Base-by-base conservation (phyloP, 2,113 vertebrate genomes). In the Deroptyus accipitrinus region DNA sequence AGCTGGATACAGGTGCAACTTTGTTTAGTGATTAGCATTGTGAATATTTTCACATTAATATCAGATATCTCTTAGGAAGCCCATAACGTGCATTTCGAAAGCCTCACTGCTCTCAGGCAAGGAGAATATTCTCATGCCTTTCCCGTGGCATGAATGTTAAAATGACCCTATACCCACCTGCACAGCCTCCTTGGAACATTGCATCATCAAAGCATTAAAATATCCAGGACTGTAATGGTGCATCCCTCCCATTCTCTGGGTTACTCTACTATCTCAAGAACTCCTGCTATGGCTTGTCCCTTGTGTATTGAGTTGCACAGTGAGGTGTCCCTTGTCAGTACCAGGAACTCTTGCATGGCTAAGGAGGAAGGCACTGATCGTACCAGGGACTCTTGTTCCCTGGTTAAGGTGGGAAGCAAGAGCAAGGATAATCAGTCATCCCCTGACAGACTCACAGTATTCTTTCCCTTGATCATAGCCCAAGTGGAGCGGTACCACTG, bases 41-140 rank as follows among this genome's bases (percentile, higher is more conserved):
- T 83, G 94, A 83, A 77, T 72, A 67, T 91, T 70, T 92, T 94
- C 68, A 72, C 51, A 63, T 90, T 83, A 90, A 94, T 93, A 88
- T 83, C 67, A 81, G 46, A 70, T 81, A 83, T 44, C 39, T 63
- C 48, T 81, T 69, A 83, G 48, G 73, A 94, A 35, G 7, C 28
- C 72, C 7, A 1, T 86, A 74, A 66, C 31, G 17, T 59, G 6
- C 41, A 93, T 94, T 94, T 90, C 80, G 88, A 94, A 94, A 67
- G 13, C 55, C 39, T 90, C 46, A 25, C 31, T 70, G 51, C 51
- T 92, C 10, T 55, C 37, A 83, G 42, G 35, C 33, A 78, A 83
- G 55, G 6, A 72, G 54, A 86, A 80, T 55, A 81, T 77, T 85
- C 63, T 91, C 27, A 39, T 52, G 22, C 15, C 7, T 93, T 86